Evolutionary conservation across 2,888 invertebrate genomes (phyloP).

Genomic region (Venustoraphidia nigricollis): DNA sequence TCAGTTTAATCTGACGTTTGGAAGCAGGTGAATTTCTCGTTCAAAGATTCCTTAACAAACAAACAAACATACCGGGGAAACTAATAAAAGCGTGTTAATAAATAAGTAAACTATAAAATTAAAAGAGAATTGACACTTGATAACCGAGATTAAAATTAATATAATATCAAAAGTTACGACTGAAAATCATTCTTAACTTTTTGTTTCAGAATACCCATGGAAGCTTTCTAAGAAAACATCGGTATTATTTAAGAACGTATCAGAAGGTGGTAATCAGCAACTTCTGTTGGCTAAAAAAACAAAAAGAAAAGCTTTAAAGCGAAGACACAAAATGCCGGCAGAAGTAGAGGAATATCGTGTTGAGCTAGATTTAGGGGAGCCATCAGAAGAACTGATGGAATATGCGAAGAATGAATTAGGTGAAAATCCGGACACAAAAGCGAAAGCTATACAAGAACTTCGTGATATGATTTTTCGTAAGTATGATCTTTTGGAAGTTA

Average conservation of each 20-base stretch:
- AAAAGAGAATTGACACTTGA: neutral
- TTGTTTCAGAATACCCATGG: no score
- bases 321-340: conserved; percentile 26
- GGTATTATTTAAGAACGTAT: neutral
- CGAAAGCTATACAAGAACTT: conserved; percentile 53
- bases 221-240: no score
- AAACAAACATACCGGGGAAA: neutral
- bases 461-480: conserved; percentile 59
- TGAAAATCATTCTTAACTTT: no score
- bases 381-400: conserved; percentile 47
- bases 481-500: no score
- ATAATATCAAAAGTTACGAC: neutral
- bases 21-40: no score
- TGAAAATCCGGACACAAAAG: conserved; percentile 53
- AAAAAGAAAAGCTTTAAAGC: neutral
- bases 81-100: no score
- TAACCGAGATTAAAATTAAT: no score
- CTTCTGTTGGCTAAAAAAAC: neutral
- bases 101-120: neutral
- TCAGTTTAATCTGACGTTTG: no score
- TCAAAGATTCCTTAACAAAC: no score
- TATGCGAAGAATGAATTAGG: conserved; percentile 51
- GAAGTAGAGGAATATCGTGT: conserved; percentile 36
- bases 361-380: conserved; percentile 46
- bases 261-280: neutral